Evolutionary conservation across 1,140 invertebrate genomes (phyloP).

Genomic region (Musca vetustissima): DNA sequence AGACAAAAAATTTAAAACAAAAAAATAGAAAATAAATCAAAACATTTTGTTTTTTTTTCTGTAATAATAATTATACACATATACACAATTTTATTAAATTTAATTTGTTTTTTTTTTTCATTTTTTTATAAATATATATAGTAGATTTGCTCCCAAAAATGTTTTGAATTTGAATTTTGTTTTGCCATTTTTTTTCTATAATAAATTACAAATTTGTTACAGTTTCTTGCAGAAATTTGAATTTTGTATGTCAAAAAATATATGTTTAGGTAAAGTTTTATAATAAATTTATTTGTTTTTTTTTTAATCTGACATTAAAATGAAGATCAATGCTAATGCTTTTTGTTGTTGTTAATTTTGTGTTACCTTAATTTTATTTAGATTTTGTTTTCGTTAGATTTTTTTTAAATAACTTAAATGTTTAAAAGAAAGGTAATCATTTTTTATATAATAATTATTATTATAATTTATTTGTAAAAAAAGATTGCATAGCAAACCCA

Average conservation of each 20-base stretch:
- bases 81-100: slow-evolving; percentile 10
- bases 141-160: slow-evolving; percentile 28
- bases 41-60: neutral
- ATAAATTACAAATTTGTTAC: neutral
- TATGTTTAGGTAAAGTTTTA: neutral
- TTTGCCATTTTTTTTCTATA: slow-evolving; percentile 10
- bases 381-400: too few species aligned
- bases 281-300: neutral
- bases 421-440: too few species aligned
- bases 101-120: neutral
- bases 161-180: slow-evolving; percentile 19
- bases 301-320: slow-evolving; percentile 3
- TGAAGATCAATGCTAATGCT: neutral
- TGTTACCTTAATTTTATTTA: neutral
- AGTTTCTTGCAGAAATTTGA: neutral
- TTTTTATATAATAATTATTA: too few species aligned
- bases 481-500: too few species aligned
- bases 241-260: neutral
- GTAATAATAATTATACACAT: slow-evolving; percentile 15
- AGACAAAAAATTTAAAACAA: too few species aligned
- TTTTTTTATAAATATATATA: slow-evolving; percentile 24
- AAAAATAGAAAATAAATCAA: slow-evolving; percentile 16
- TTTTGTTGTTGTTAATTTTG: neutral
- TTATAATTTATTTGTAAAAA: too few species aligned
- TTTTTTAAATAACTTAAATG: neutral